phyloP scores from a whole-genome alignment of 2,888 invertebrate genomes.

The Eueremaeus valkanovi region DNA sequence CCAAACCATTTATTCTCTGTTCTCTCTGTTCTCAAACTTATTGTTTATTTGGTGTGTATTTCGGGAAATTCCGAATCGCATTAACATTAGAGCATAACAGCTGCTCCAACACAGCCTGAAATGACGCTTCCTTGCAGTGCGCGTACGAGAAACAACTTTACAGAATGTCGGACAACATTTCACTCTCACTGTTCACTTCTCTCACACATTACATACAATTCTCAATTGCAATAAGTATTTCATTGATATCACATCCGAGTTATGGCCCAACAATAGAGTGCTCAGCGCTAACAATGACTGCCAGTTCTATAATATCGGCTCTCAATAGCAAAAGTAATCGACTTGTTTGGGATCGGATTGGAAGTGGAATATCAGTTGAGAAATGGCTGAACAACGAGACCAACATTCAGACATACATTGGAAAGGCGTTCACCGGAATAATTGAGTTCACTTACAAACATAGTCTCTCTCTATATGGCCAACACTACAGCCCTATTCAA shows the following conservation, averaged over 20 bases:
- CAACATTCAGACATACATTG: background rate
- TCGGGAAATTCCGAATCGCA: background rate
- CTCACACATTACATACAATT: too few species aligned
- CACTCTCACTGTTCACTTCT: background rate
- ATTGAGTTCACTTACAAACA: background rate
- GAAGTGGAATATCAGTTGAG: background rate
- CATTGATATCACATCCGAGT: background rate
- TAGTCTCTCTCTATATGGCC: background rate
- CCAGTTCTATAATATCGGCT: background rate
- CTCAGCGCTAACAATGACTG: background rate
- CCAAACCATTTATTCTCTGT: constrained; percentile 4
- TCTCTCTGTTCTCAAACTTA: too few species aligned
- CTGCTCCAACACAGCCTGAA: background rate
- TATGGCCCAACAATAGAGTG: background rate
- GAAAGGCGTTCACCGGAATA: background rate
- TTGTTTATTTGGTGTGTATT: constrained; percentile 6
- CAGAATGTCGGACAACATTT: background rate
- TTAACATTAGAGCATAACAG: background rate
- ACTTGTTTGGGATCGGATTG: constrained; percentile 1
- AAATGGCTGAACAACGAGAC: background rate
- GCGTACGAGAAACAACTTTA: background rate
- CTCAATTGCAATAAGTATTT: background rate
- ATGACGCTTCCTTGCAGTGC: background rate
- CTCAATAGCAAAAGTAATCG: background rate
- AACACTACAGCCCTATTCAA: background rate